Percentiles rank a stretch among this genome's conserved stretches.
phyloP scores from a whole-genome alignment of 2,888 invertebrate species.

The Coelopa pilipes region DNA sequence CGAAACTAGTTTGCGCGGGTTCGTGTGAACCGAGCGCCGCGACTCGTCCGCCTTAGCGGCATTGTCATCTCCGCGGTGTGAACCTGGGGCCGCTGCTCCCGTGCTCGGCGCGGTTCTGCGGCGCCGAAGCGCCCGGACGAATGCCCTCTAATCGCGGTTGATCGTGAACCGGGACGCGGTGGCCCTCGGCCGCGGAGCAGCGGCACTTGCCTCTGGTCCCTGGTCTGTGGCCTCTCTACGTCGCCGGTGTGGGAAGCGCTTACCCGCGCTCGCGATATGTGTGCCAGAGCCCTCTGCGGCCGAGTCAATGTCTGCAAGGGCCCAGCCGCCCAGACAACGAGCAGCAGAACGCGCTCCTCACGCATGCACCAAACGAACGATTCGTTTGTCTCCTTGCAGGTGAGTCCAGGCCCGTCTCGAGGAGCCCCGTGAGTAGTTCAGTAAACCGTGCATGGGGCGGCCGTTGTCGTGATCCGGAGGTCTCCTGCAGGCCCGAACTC shows the following conservation, averaged over 20 bases:
- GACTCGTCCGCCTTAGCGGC: not conserved
- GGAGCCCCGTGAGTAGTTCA: not conserved
- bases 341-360: too few species aligned
- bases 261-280: not conserved
- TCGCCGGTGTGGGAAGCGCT: too few species aligned
- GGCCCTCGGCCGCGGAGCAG: conserved; percentile 32
- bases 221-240: too few species aligned
- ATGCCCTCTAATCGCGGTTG: conserved; percentile 26
- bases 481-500: too few species aligned
- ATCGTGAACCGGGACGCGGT: conserved; percentile 46
- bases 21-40: too few species aligned
- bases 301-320: not conserved
- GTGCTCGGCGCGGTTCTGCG: too few species aligned
- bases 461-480: too few species aligned
- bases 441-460: not conserved
- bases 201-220: not conserved
- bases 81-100: conserved; percentile 11
- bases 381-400: conserved; percentile 44
- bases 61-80: conserved; percentile 13
- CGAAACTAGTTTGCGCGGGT: conserved; percentile 27
- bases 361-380: not conserved
- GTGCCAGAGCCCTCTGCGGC: not conserved
- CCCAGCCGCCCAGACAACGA: too few species aligned
- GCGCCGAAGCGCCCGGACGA: conserved; percentile 20
- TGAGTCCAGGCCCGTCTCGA: conserved; percentile 41